A percentile compares a stretch with the other conserved stretches of the same genome.
phyloP scores from a whole-genome alignment of 2,113 vertebrate species.

The Thinocorus orbignyianus region DNA sequence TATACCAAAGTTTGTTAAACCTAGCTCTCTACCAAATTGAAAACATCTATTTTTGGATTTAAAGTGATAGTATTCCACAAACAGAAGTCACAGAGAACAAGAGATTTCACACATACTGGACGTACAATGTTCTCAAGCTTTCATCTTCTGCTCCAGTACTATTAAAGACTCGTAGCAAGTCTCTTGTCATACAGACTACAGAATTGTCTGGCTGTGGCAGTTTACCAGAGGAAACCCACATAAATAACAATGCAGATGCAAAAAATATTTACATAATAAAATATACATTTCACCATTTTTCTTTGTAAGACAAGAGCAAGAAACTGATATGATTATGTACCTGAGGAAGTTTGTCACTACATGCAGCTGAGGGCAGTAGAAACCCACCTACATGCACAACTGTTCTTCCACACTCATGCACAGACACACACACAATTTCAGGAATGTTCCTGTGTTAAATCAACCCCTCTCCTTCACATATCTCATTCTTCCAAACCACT shows the following conservation, averaged over 20 bases:
- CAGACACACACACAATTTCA: background rate
- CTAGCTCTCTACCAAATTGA: background rate
- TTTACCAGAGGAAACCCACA: background rate
- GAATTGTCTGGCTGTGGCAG: background rate
- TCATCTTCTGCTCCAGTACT: background rate
- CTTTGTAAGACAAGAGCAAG: background rate
- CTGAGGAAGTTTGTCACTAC: background rate
- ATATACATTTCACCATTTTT: background rate
- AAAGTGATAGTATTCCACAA: background rate
- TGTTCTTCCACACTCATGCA: background rate
- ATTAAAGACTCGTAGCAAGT: background rate
- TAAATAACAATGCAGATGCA: background rate
- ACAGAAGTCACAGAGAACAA: background rate
- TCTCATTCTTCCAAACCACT: background rate
- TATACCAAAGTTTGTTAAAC: background rate
- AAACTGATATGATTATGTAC: background rate
- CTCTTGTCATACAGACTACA: background rate
- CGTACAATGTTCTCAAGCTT: fast-evolving
- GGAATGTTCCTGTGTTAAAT: background rate
- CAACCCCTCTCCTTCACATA: background rate
- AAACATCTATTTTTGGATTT: background rate
- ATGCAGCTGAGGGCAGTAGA: background rate
- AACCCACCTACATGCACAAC: background rate
- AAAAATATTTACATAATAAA: background rate
- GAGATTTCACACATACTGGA: background rate